These are phyloP conservation scores for Coremacera marginata DNA, from an alignment of 2,888 invertebrate genomes.

Conservation along the genomic window DNA sequence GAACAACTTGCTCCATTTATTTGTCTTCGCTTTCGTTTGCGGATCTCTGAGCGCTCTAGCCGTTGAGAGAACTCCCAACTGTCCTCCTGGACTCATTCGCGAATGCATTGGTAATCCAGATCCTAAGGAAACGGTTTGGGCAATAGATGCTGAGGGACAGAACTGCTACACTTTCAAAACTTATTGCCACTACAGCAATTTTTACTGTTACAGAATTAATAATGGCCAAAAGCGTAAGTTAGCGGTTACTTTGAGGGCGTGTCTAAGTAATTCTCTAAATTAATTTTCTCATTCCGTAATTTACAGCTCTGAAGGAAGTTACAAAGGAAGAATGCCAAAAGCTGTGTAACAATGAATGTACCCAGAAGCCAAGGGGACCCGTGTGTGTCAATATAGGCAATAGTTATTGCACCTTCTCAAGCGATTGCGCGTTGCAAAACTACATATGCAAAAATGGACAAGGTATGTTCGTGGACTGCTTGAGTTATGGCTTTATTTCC, in stretches of 20 bases:
- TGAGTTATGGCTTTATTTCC: not conserved
- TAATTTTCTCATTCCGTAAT: not conserved
- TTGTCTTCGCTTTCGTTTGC: not conserved
- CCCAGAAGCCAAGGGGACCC: not conserved
- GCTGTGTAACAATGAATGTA: constrained; percentile 1
- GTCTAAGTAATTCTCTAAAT: not conserved
- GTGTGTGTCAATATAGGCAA: constrained; percentile 2
- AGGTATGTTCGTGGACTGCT: not conserved
- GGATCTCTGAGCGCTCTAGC: not conserved
- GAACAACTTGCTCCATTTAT: not conserved
- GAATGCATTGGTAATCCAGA: not conserved
- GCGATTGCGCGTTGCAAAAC: not conserved
- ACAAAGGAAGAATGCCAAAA: constrained; percentile 28
- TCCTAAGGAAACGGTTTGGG: not conserved
- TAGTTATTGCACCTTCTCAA: not conserved
- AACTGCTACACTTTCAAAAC: not conserved
- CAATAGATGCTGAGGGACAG: not conserved
- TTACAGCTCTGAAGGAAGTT: constrained; percentile 4
- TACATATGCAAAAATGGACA: constrained; percentile 18
- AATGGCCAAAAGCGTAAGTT: constrained; percentile 20
- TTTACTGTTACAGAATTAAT: not conserved
- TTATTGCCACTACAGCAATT: not conserved
- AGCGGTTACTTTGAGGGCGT: not conserved
- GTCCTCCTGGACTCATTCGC: not conserved
- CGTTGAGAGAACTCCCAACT: not conserved